Evolutionary conservation across 2,113 vertebrate species (phyloP).

Genomic region (Nesoenas mayeri): DNA sequence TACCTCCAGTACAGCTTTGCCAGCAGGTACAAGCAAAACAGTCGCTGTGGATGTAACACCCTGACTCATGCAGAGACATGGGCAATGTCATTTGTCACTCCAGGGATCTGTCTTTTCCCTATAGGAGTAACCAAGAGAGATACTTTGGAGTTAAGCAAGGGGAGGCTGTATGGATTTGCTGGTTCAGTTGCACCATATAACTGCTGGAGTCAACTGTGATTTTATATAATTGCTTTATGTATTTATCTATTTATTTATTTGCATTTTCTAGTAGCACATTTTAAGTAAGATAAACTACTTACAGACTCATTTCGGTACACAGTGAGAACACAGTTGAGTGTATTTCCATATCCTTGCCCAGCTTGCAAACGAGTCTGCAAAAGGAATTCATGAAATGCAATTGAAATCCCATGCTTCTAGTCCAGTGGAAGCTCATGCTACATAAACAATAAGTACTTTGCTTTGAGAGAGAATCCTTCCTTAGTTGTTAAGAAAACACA

Average conservation of each 20-base stretch:
- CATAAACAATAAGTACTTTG: background rate
- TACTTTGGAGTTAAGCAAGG: background rate
- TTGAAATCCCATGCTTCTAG: background rate
- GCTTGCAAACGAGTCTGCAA: constrained; percentile 91
- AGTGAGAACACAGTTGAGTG: constrained; percentile 82
- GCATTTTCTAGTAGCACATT: background rate
- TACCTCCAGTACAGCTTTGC: background rate
- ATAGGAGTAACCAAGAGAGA: background rate
- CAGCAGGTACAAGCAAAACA: background rate
- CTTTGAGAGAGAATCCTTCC: constrained; percentile 25
- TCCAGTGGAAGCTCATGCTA: background rate
- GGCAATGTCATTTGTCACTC: background rate
- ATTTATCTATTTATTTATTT: background rate
- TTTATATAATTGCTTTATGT: background rate
- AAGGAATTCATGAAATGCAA: constrained; percentile 11
- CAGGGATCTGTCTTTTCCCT: background rate
- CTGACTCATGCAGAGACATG: fast-evolving
- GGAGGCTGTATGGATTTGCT: background rate
- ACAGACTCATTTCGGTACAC: constrained; percentile 93
- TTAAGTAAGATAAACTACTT: constrained; percentile 56
- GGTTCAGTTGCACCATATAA: background rate
- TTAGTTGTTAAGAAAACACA: background rate
- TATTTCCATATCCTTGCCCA: constrained; percentile 84
- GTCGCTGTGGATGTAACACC: background rate
- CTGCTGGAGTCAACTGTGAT: background rate